Percentiles rank a stretch among this genome's conserved stretches.
These are phyloP conservation scores for Tiliqua scincoides DNA, from an alignment of 2,113 vertebrate species.

Conservation along the genomic window DNA sequence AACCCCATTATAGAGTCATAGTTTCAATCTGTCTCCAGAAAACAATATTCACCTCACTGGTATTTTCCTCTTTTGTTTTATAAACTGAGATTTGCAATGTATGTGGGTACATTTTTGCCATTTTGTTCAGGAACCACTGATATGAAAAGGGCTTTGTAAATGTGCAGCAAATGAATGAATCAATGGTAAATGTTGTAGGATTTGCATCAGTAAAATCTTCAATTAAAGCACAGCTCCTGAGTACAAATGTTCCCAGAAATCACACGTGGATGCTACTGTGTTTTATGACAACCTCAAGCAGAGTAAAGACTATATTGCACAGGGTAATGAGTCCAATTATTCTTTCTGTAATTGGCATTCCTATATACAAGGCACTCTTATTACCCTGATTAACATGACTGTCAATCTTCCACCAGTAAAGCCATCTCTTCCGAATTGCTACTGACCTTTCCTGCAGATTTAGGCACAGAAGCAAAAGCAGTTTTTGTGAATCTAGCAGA, in stretches of 20 bases:
- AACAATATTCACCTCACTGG: not conserved
- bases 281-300: constrained; percentile 9
- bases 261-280: not conserved
- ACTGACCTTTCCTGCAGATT: constrained; percentile 6
- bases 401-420: constrained; percentile 12
- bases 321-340: constrained; percentile 19
- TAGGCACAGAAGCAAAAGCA: not conserved
- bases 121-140: not conserved
- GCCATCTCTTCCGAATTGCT: not conserved
- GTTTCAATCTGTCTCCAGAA: not conserved
- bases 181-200: not conserved
- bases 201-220: not conserved
- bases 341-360: constrained; percentile 11
- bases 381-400: constrained; percentile 13
- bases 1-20: not conserved
- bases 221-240: not conserved
- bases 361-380: not conserved
- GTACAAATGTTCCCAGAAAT: not conserved
- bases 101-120: not conserved
- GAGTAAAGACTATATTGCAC: not conserved
- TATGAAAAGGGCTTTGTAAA: not conserved
- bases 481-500: constrained; percentile 4
- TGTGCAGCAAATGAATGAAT: not conserved
- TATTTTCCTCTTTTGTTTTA: not conserved
- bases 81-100: not conserved